phyloP scores from a whole-genome alignment of 2,113 vertebrate genomes.

The Eptatretus burgeri region DNA sequence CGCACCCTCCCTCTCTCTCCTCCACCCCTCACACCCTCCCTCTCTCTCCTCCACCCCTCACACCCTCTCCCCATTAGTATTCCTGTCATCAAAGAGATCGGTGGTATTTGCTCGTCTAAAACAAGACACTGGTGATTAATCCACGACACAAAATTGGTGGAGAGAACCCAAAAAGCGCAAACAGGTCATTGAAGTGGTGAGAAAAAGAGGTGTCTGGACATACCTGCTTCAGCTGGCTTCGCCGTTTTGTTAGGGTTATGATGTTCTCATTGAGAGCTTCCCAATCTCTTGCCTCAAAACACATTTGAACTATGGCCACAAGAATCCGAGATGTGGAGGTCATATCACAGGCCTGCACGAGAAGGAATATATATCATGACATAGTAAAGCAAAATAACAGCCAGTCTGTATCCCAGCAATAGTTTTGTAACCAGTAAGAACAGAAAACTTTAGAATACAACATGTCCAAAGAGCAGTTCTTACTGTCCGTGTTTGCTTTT shows the following conservation, averaged over 20 bases:
- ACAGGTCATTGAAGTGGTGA: too few species aligned
- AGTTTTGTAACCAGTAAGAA: not conserved
- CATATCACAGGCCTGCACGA: constrained; percentile 71
- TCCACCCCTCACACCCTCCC: too few species aligned
- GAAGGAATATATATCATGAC: constrained; percentile 7
- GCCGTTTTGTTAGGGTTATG: constrained; percentile 71
- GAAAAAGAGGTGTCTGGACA: too few species aligned
- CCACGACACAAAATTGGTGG: too few species aligned
- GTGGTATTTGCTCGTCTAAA: too few species aligned
- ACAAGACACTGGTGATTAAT: too few species aligned
- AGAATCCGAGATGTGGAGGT: constrained; percentile 80
- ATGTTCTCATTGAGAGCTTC: constrained; percentile 91
- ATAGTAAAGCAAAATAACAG: not conserved
- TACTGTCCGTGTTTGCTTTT: constrained; percentile 90
- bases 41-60: too few species aligned
- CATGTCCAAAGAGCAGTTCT: constrained; percentile 13
- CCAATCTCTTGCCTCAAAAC: constrained; percentile 80
- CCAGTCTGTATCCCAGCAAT: not conserved
- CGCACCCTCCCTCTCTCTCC: too few species aligned
- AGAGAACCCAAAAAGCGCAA: too few species aligned
- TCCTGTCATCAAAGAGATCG: too few species aligned
- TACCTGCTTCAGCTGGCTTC: constrained; percentile 92
- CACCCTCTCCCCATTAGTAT: too few species aligned
- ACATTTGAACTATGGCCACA: constrained; percentile 83
- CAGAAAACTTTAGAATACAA: not conserved